Evolutionary conservation across 1,140 invertebrate genomes (phyloP), one percentile per base, ranked within the genome.

Genomic region (Mactra quadrangularis): DNA sequence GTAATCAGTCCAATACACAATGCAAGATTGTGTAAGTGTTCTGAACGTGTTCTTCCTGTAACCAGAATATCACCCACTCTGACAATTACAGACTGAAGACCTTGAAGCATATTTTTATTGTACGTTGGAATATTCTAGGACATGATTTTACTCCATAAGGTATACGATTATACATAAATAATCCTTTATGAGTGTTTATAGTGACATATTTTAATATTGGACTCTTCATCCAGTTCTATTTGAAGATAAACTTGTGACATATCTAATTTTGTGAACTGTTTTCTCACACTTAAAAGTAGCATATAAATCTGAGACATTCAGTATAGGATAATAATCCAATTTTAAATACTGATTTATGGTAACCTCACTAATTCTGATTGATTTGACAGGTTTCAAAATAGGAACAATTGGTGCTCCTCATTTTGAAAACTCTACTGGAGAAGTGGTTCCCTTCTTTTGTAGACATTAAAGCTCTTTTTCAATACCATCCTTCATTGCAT

Each of bases 41-140:
- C 74, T 15, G 22, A 19, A 11, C 25, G 17, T 22, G 45, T 78
- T 59, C 27, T 41, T n/a, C 86, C 83, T 2, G 85, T 84, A 3
- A 88, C 47, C 3, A 85, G 76, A 50, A 89, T 79, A 60, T 88
- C 87, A 77, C 88, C 83, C 1, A 85, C 35, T 3, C 70, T 62
- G 22, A 76, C 59, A 3, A 84, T 47, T 15, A 83, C 83, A 59
- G 35, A 45, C 15, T 55, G 71, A 15, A 89, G 57, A 4, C 75
- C 83, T 33, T 83, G 66, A 1, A 94, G 85, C 9, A 91, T 35
- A 77, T 89, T 79, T 60, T 92, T 53, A 95, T 93, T 27, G 92
- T 87, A 62, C 90, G 31, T 84, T 95, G 93, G 77, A 95, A 95
- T 72, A 94, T 92, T 11, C 88, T 84, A 25, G 94, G 93, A 0